Conservation (phyloP, 2,113 vertebrate genomes). For the Phaethon lepturus region DNA sequence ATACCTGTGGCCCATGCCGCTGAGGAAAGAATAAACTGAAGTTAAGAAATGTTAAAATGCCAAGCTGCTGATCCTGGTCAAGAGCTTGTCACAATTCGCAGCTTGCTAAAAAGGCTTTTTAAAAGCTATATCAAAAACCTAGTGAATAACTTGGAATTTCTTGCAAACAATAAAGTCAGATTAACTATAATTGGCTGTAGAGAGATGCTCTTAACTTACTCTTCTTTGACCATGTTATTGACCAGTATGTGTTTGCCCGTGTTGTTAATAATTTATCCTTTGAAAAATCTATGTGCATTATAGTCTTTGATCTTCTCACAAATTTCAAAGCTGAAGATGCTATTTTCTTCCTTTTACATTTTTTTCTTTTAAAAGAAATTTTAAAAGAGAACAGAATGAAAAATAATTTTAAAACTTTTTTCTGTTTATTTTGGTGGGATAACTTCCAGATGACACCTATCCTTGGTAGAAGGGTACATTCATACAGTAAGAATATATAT, state of each 20-base stretch:
- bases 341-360: constrained; percentile 37
- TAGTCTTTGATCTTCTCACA: constrained; percentile 80
- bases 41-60: background rate
- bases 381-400: constrained; percentile 47
- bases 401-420: constrained; percentile 56
- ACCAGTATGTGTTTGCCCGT: constrained; percentile 69
- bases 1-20: background rate
- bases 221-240: constrained; percentile 73
- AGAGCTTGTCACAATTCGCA: background rate
- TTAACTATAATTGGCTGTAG: constrained; percentile 10
- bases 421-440: constrained; percentile 1
- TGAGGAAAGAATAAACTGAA: background rate
- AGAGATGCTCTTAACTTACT: constrained; percentile 31
- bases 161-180: constrained; percentile 17
- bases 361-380: constrained; percentile 45
- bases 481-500: constrained; percentile 46
- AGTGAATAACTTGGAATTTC: background rate
- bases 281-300: constrained; percentile 83
- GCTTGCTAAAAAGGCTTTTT: background rate
- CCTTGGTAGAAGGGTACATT: constrained; percentile 49
- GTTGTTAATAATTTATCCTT: constrained; percentile 83
- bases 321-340: constrained; percentile 75
- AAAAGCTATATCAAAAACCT: background rate
- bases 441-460: constrained; percentile 37
- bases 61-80: background rate